Conservation (phyloP, 2,113 vertebrate species). For the Callipepla californica region DNA sequence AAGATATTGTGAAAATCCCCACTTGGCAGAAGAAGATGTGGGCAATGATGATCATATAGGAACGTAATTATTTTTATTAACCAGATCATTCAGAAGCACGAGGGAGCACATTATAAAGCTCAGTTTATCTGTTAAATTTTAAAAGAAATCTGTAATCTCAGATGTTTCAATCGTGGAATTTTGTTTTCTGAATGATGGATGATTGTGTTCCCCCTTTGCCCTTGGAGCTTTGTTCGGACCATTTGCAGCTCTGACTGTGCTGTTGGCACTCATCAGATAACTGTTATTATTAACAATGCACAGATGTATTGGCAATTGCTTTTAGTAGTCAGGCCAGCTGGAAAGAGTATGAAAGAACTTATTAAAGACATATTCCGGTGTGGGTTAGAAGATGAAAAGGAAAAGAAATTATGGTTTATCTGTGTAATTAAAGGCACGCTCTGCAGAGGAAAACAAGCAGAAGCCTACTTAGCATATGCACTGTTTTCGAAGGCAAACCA, state of each 20-base stretch:
- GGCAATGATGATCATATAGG: neutral
- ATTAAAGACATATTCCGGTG: neutral
- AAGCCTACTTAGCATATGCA: rapidly evolving
- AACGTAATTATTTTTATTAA: neutral
- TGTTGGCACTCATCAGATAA: slow-evolving; percentile 24
- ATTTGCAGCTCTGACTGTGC: neutral
- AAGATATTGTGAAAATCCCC: neutral
- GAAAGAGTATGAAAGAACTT: slow-evolving; percentile 25
- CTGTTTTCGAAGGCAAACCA: neutral
- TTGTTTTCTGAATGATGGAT: slow-evolving; percentile 13
- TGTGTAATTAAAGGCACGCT: slow-evolving; percentile 1
- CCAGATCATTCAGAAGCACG: neutral
- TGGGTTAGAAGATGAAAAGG: slow-evolving; percentile 11
- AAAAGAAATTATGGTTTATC: neutral
- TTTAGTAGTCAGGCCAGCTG: slow-evolving; percentile 43
- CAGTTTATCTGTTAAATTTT: neutral
- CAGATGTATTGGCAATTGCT: slow-evolving; percentile 45
- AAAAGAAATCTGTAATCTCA: neutral
- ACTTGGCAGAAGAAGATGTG: neutral
- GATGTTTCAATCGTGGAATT: neutral
- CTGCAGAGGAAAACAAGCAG: neutral
- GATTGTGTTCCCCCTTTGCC: slow-evolving; percentile 1
- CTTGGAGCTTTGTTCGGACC: slow-evolving; percentile 29
- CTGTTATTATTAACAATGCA: slow-evolving; percentile 37
- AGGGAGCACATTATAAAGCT: neutral